Evolutionary conservation across 1,140 invertebrate genomes (phyloP).

Genomic region (Chironomus tepperi): DNA sequence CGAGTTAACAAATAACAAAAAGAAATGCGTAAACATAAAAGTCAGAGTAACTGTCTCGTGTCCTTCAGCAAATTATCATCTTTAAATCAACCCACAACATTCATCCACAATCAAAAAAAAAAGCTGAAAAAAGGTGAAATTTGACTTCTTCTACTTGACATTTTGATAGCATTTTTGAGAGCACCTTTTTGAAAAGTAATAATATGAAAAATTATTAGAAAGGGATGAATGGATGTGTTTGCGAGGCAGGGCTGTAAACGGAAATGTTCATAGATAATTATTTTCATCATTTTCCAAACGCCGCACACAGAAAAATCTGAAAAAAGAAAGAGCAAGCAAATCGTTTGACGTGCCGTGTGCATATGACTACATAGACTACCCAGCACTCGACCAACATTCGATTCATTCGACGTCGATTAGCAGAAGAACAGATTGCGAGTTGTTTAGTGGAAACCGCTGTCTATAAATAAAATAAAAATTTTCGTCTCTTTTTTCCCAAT

Average conservation of each 20-base stretch:
- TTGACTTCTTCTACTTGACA: not conserved
- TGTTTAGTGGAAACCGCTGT: constrained; percentile 1
- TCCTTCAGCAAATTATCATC: no score
- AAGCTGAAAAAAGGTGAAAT: not conserved
- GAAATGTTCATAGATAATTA: not conserved
- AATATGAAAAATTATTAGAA: not conserved
- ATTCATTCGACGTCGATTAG: constrained; percentile 39
- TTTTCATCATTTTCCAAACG: not conserved
- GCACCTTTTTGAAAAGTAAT: no score
- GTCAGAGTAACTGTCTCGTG: no score
- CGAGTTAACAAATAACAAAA: no score
- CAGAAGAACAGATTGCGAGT: constrained; percentile 27
- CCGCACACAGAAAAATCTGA: not conserved
- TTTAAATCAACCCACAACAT: not conserved
- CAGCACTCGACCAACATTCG: constrained; percentile 38
- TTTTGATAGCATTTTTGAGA: not conserved
- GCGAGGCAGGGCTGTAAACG: not conserved
- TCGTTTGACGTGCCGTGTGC: constrained; percentile 18
- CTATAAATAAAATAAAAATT: no score
- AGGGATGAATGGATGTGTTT: not conserved
- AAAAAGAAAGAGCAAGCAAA: not conserved
- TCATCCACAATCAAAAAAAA: no score
- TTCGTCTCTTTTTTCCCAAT: no score
- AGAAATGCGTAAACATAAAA: no score
- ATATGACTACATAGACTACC: constrained; percentile 37